Evolutionary conservation across 2,888 invertebrate species (phyloP).

Genomic region (Pristionchus japonicus): DNA sequence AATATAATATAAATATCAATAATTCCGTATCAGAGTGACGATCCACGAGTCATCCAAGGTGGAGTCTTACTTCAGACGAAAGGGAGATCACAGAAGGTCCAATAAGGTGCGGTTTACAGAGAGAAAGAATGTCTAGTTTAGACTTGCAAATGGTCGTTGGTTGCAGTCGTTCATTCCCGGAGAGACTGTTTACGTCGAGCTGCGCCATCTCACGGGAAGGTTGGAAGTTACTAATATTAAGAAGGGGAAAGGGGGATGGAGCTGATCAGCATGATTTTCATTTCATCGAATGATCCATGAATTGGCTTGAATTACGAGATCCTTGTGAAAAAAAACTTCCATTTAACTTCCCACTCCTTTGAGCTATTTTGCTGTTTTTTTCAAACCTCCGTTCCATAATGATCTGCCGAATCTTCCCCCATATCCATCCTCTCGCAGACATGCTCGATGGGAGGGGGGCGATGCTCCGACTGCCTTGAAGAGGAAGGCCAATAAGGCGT

Average conservation of each 20-base stretch:
- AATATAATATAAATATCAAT: too few relatives aligned
- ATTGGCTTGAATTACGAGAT: too few relatives aligned
- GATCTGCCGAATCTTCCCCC: too few relatives aligned
- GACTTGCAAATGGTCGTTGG: not conserved
- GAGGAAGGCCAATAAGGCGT: not conserved
- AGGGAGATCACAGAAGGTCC: not conserved
- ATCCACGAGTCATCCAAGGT: not conserved
- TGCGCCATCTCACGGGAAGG: not conserved
- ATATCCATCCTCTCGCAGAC: too few relatives aligned
- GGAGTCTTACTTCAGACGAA: not conserved
- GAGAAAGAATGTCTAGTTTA: not conserved
- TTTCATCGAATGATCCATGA: too few relatives aligned
- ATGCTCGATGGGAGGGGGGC: not conserved
- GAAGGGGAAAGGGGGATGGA: not conserved
- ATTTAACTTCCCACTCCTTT: too few relatives aligned
- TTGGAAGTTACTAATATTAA: not conserved
- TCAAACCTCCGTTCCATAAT: too few relatives aligned
- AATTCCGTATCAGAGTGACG: constrained; percentile 8
- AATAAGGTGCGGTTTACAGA: not conserved
- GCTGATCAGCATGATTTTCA: too few relatives aligned
- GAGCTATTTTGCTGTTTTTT: too few relatives aligned
- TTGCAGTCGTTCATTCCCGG: constrained; percentile 34
- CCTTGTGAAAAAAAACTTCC: too few relatives aligned
- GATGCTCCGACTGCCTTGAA: not conserved
- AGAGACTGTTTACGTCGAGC: constrained; percentile 3